Evolutionary conservation across 2,113 vertebrate genomes (phyloP).

Genomic region (Edolisoma coerulescens): DNA sequence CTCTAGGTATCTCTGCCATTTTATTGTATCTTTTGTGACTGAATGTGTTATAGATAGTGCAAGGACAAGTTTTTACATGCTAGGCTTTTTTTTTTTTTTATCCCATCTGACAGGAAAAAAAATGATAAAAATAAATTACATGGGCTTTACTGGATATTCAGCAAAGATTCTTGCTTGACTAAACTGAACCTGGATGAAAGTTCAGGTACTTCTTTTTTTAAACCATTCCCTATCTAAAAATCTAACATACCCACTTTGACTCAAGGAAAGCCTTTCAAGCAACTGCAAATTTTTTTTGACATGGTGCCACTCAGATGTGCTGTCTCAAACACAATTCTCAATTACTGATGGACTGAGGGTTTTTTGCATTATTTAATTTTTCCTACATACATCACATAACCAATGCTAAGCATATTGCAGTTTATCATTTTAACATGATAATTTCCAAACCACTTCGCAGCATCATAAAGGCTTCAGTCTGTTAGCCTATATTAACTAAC

Average conservation of each 20-base stretch:
- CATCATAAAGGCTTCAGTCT: background rate
- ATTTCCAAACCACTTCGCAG: background rate
- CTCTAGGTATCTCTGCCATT: background rate
- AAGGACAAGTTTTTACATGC: background rate
- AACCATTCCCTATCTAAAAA: background rate
- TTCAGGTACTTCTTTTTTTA: background rate
- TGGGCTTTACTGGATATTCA: background rate
- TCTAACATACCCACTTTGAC: background rate
- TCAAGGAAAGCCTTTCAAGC: background rate
- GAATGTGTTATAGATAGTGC: background rate
- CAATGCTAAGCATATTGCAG: background rate
- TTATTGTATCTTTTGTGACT: background rate
- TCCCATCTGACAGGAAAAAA: background rate
- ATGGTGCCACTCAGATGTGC: background rate
- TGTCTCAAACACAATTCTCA: background rate
- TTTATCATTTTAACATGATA: background rate
- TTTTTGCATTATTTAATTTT: background rate
- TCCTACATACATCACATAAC: background rate
- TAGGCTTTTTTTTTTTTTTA: background rate
- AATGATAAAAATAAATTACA: background rate
- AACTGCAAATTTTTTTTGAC: background rate
- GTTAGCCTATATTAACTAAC: background rate
- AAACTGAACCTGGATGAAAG: background rate
- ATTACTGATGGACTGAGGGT: background rate
- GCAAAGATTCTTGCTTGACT: background rate